Evolutionary conservation across 2,888 invertebrate species (phyloP), one percentile per base, ranked within the genome.

Genomic region (Drosophila helvetica): DNA sequence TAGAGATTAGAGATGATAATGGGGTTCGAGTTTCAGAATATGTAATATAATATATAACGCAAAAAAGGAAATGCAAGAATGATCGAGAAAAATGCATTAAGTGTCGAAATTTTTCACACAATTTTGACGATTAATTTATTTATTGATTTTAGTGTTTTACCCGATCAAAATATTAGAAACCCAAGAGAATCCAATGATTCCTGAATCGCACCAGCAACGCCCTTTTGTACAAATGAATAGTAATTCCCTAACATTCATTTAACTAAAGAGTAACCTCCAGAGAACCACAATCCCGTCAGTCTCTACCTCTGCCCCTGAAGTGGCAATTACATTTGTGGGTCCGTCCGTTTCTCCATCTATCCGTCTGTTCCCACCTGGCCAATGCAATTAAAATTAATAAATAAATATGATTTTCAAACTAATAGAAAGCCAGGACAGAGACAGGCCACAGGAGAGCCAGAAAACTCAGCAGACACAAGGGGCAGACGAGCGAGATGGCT

Each of bases 381-480:
- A 82, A 85, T 79, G 82, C 79, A 85, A 87, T 85, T 85, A 80
- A 64, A 82, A 79, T 77, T 87, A 87, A 87, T 87, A 85, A 87
- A 87, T 85, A 82, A 85, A 85, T 87, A 79, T 79, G 82, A 87
- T 85, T 85, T 80, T 63, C 48, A 60, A 58, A 72, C 72, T 72
- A 75, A 75, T 69, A 67, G 69, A 69, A 63, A 53, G 57, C 69
- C 65, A 48, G 63, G 5, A 22, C 4, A 33, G 33, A 56, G 48
- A 43, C 51, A 46, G 54, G 19, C 58, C 55, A 48, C 54, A 57
- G 51, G 33, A 46, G 67, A 53, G 51, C 25, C 42, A 12, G 19
- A 50, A 54, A 30, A 6, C 15, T 12, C 38, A 38, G 38, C 38
- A 38, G 38, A 38, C 38, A n/a, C 7, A 2, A n/a, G 6, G n/a